Conservation (phyloP, 2,113 vertebrate species). For the Eptesicus fuscus region DNA sequence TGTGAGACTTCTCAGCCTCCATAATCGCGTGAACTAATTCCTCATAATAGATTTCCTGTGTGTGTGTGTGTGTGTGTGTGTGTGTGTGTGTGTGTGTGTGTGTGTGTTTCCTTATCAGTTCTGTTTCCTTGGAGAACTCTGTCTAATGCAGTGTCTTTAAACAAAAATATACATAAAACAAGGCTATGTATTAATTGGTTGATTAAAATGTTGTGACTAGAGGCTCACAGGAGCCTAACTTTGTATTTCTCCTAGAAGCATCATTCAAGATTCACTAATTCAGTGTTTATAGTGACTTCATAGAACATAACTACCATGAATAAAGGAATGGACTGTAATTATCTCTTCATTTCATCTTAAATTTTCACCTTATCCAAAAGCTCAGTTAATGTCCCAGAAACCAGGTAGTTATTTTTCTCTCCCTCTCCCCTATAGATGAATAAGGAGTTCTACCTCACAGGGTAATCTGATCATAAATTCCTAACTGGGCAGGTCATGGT, state of each 20-base stretch:
- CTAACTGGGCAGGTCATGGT: neutral
- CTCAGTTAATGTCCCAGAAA: neutral
- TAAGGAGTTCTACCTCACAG: neutral
- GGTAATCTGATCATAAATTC: neutral
- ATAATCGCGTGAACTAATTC: neutral
- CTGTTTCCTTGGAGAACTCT: neutral
- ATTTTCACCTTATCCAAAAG: neutral
- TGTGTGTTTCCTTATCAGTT: neutral
- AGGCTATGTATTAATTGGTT: neutral
- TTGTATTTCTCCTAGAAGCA: neutral
- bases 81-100: neutral
- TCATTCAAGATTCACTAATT: slow-evolving; percentile 1
- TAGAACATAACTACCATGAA: neutral
- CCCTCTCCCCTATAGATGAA: neutral
- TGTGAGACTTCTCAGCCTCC: neutral
- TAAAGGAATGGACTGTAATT: neutral
- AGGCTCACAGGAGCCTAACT: neutral
- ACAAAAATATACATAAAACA: neutral
- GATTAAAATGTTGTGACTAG: neutral
- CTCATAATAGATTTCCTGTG: neutral
- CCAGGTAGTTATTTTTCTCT: neutral
- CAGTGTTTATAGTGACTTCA: neutral
- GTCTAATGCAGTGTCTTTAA: neutral
- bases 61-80: neutral
- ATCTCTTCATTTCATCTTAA: neutral